These are phyloP conservation scores for Acanthornis magna DNA, from an alignment of 2,797 vertebrate genomes.

Conservation along the genomic window DNA sequence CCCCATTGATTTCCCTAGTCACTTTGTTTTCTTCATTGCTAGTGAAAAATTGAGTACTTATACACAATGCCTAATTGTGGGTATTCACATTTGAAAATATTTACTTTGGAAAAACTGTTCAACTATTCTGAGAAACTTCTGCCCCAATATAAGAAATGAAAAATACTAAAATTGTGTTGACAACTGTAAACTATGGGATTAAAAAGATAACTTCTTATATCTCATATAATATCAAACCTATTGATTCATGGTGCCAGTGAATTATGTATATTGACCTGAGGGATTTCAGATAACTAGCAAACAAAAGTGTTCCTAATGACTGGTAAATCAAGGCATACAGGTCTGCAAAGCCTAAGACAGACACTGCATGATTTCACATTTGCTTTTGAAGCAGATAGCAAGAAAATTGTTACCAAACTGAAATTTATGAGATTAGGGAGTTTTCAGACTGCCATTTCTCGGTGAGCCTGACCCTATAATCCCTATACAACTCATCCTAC, in stretches of 20 bases:
- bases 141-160: not conserved
- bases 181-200: not conserved
- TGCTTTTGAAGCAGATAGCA: not conserved
- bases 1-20: slow-evolving; percentile 12
- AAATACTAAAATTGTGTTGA: not conserved
- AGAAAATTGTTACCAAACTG: not conserved
- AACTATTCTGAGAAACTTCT: not conserved
- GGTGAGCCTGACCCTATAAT: not conserved
- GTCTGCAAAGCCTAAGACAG: not conserved
- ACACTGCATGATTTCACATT: not conserved
- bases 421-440: not conserved
- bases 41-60: slow-evolving; percentile 6
- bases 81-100: not conserved
- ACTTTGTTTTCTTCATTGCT: not conserved
- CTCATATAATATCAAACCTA: not conserved
- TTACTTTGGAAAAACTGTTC: not conserved
- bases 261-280: not conserved
- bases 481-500: not conserved
- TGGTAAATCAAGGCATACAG: not conserved
- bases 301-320: not conserved
- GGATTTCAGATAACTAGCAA: not conserved
- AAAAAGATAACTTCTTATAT: not conserved
- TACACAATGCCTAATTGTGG: not conserved
- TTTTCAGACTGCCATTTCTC: not conserved
- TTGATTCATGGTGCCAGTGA: not conserved